Base-by-base conservation (phyloP, 2,888 invertebrate genomes). In the Zhengitettix transpicula region DNA sequence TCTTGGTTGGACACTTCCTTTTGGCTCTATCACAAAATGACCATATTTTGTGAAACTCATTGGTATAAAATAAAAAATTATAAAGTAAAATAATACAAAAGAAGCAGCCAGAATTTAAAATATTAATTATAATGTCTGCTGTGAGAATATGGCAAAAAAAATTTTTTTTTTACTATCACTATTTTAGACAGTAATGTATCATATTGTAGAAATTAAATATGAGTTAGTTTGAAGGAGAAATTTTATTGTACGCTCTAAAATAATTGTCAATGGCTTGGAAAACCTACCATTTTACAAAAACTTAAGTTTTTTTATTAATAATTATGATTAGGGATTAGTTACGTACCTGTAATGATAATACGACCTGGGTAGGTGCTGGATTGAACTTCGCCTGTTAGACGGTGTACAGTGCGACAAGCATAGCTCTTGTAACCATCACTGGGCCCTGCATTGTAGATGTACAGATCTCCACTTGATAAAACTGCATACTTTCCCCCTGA, bases 321-420 rank as follows among this genome's bases (percentile, higher is more conserved):
- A 28, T 28, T 28, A 28, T 28, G n/a, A 28, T 28, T 28, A 28
- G 28, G 28, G 28, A 28, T 28, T 28, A n/a, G 51, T 15, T 52
- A 14, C 12, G 14, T 55, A 60, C 63, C 74, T 65, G 78, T 78
- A 64, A 86, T 81, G 69, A 84, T 84, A 65, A 86, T 76, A 74
- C 82, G 74, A 74, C 84, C 85, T 66, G 81, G 82, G 72, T 83
- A 83, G 67, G 80, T 78, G 71, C 87, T 87, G 67, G 81, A 77
- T 72, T 84, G 82, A 62, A 79, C 77, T 68, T 81, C 81, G 67
- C 80, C 87, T 63, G 91, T 89, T 67, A 91, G 77, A 66, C 84
- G 81, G 76, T 91, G 89, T 61, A 85, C 81, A 17, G 90, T 89
- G 59, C 87, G 79, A 73, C 92, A 93, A 64, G 85, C 83, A 75